phyloP scores from a whole-genome alignment of 2,888 invertebrate species.

The Colostygia pectinataria region DNA sequence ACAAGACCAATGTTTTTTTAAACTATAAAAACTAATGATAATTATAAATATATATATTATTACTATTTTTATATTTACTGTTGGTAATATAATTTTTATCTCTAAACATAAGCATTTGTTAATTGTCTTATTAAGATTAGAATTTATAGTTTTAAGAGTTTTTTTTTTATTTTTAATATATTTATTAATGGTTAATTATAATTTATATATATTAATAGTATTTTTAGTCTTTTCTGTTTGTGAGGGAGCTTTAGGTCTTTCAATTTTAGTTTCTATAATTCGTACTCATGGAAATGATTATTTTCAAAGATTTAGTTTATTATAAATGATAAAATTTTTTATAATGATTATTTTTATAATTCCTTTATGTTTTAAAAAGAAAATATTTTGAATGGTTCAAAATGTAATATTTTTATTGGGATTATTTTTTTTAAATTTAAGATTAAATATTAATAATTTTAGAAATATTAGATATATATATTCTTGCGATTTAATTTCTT shows the following conservation, averaged over 20 bases:
- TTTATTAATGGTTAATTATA: slow-evolving; percentile 70
- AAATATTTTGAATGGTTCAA: slow-evolving; percentile 81
- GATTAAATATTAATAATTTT: slow-evolving; percentile 57
- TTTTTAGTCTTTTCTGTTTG: slow-evolving; percentile 85
- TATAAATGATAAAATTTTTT: slow-evolving; percentile 83
- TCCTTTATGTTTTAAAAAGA: slow-evolving; percentile 75
- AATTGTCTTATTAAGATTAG: slow-evolving; percentile 83
- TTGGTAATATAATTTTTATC: slow-evolving; percentile 78
- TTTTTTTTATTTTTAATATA: slow-evolving; percentile 77
- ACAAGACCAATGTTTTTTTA: slow-evolving; percentile 87
- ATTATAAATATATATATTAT: slow-evolving; percentile 63
- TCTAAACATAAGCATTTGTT: slow-evolving; percentile 83
- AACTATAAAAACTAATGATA: slow-evolving; percentile 84
- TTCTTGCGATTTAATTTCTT: slow-evolving; percentile 79
- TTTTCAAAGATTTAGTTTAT: slow-evolving; percentile 82
- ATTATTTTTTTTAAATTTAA: slow-evolving; percentile 74
- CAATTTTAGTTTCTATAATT: slow-evolving; percentile 84
- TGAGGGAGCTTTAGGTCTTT: slow-evolving; percentile 85
- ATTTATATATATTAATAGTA: slow-evolving; percentile 82
- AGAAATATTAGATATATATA: slow-evolving; percentile 67
- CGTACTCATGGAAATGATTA: slow-evolving; percentile 85
- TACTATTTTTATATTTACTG: slow-evolving; percentile 73
- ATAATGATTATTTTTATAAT: slow-evolving; percentile 74
- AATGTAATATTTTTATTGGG: slow-evolving; percentile 74
- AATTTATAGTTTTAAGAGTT: slow-evolving; percentile 83